These are phyloP conservation scores for Myotis pilosus DNA, from an alignment of 2,797 vertebrate genomes.

Conservation along the genomic window DNA sequence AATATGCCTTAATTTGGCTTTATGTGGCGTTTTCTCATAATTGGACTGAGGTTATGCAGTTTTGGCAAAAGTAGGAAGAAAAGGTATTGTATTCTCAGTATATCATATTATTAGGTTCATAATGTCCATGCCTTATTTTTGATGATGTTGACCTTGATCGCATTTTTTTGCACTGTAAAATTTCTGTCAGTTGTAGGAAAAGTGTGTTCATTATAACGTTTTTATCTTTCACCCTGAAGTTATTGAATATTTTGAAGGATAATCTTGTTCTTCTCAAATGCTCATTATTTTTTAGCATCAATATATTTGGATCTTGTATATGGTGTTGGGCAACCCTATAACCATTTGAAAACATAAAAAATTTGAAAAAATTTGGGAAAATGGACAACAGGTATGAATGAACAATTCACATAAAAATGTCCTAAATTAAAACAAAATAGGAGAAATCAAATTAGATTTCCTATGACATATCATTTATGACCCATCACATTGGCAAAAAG, in stretches of 20 bases:
- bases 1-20: not conserved
- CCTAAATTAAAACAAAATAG: not conserved
- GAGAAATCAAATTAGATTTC: not conserved
- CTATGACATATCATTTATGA: not conserved
- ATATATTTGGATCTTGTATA: not conserved
- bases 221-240: not conserved
- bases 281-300: not conserved
- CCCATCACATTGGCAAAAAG: not conserved
- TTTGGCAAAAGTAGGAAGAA: not conserved
- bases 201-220: not conserved
- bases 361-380: not conserved
- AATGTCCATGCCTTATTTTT: not conserved
- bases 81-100: not conserved
- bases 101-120: not conserved
- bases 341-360: not conserved
- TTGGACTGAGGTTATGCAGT: not conserved
- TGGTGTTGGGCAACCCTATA: not conserved
- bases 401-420: not conserved
- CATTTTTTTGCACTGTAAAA: not conserved
- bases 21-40: not conserved
- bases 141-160: not conserved
- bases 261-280: not conserved
- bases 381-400: not conserved
- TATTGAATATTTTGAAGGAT: not conserved
- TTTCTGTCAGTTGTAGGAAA: not conserved